Evolutionary conservation across 1,140 invertebrate genomes (phyloP), one percentile per base, ranked within the genome.

Genomic region (Latrodectus geometricus): DNA sequence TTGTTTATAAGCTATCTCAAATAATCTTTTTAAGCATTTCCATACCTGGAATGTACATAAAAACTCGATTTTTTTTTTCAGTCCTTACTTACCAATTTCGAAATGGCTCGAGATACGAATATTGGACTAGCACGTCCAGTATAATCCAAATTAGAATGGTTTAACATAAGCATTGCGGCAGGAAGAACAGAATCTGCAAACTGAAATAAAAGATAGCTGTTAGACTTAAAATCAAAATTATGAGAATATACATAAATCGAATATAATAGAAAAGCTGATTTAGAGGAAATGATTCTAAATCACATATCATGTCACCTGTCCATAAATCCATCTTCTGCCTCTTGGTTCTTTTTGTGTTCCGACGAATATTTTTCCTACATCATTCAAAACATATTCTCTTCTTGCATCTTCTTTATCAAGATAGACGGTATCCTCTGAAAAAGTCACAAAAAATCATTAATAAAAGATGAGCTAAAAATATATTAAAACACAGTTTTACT

Each of bases 311-410:
- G n/a, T 76, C 68, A 88, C 87, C 61, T 98, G 97, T 0, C 95
- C 95, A 90, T 95, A 97, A 89, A 96, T 96, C 97, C 97, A 99
- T 0, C 96, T 94, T 0, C 94, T 94, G 0, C 96, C 95, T 87
- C 95, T 93, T 88, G 96, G 92, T 7, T 95, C 92, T 89, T 96
- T 96, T 89, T 95, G 93, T 14, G 95, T 96, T 9, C 97, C 97
- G 83, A 96, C 93, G 94, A 95, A 98, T 89, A 98, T 97, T 8
- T 97, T 91, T 0, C 97, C 97, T 8, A 95, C 94, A 86, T 98
- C 96, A 86, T 94, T 94, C 90, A 97, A 90, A 0, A 98, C 94
- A 89, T 96, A 97, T 90, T 99, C 97, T 65, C 96, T 93, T 11
- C 95, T 92, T 89, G 95, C 93, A 35, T 94, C 94, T 52, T 96